phyloP scores from a whole-genome alignment of 64 coral and sea anemone species.

The Anthopleura sola region DNA sequence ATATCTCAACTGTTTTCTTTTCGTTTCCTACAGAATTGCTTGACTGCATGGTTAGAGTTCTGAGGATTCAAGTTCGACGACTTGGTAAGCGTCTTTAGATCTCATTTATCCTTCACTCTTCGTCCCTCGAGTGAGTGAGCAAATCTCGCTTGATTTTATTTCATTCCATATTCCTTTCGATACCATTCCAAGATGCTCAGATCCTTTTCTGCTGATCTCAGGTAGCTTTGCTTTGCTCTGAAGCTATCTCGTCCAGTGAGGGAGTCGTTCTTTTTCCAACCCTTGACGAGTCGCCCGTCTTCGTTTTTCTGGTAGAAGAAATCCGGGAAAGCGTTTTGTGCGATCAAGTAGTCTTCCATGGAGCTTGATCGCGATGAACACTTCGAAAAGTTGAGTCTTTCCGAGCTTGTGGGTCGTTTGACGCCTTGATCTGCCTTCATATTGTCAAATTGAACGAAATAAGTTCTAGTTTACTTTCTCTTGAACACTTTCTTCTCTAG shows the following conservation, averaged over 20 bases:
- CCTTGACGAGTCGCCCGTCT: constrained; percentile 8
- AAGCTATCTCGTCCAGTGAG: not conserved
- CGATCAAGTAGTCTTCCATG: constrained; percentile 19
- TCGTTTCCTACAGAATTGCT: too few relatives aligned
- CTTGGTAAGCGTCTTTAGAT: not conserved
- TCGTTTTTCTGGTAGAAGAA: constrained; percentile 22
- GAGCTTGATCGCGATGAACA: not conserved
- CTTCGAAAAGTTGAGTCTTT: constrained; percentile 3
- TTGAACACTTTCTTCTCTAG: not conserved
- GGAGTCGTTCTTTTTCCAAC: not conserved
- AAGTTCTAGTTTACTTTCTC: not conserved
- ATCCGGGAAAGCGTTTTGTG: constrained; percentile 8
- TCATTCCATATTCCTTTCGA: constrained; percentile 20
- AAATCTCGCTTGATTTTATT: not conserved
- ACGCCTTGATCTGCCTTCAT: constrained; percentile 6
- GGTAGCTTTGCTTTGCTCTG: not conserved
- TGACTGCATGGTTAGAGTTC: too few relatives aligned
- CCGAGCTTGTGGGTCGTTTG: constrained; percentile 14
- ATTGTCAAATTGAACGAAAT: not conserved
- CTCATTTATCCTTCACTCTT: not conserved
- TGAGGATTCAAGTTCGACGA: too few relatives aligned
- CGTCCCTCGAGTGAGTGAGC: too few relatives aligned
- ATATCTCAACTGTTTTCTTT: not conserved
- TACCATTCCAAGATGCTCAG: constrained; percentile 12
- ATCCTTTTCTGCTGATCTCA: constrained; percentile 1